phyloP scores from a whole-genome alignment of 2,113 vertebrate species.

The Ovis canadensis region DNA sequence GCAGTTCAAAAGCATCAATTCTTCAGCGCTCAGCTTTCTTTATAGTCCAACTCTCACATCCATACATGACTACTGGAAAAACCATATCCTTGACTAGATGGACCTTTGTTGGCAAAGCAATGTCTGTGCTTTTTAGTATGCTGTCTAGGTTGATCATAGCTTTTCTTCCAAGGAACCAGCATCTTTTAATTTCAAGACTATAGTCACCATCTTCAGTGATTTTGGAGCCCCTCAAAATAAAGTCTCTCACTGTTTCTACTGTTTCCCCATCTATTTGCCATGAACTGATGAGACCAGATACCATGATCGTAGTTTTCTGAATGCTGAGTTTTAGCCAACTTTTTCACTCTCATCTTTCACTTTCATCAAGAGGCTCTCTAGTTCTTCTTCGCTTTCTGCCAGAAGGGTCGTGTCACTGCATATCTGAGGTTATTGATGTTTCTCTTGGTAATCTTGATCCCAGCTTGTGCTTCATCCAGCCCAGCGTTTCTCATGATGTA shows the following conservation, averaged over 20 bases:
- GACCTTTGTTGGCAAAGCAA: neutral
- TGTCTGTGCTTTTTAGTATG: neutral
- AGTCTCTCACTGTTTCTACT: neutral
- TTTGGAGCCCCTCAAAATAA: neutral
- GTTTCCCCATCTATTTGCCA: neutral
- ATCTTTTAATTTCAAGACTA: neutral
- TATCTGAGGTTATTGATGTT: neutral
- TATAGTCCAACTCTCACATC: neutral
- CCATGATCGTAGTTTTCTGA: neutral
- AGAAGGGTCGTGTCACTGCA: neutral
- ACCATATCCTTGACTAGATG: rapidly evolving
- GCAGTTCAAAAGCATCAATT: neutral
- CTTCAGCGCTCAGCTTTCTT: rapidly evolving
- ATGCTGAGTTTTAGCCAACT: neutral
- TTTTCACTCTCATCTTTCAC: neutral
- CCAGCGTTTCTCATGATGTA: neutral
- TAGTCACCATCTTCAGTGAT: neutral
- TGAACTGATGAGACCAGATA: neutral
- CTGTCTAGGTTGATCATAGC: too few species aligned
- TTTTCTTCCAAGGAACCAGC: neutral
- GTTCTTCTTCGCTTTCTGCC: neutral
- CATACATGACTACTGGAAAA: neutral
- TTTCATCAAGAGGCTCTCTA: neutral
- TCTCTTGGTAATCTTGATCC: neutral
- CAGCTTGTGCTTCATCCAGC: neutral